Percentiles rank a stretch among this genome's conserved stretches.
phyloP scores from a whole-genome alignment of 1,140 invertebrate genomes.

The Leptopilina boulardi region DNA sequence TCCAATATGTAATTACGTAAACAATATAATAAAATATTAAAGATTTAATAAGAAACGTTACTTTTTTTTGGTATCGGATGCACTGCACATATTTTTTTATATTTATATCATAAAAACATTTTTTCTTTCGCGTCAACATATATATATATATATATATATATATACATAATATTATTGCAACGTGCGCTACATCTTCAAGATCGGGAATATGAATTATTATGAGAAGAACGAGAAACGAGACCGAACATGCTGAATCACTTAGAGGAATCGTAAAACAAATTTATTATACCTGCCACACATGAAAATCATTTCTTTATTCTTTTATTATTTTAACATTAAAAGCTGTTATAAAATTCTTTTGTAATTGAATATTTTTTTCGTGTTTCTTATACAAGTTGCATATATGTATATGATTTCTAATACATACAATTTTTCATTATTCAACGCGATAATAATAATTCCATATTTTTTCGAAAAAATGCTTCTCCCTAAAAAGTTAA shows the following conservation, averaged over 20 bases:
- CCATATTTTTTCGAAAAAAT: no score
- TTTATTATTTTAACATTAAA: neutral
- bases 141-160: no score
- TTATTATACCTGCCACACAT: slow-evolving; percentile 6
- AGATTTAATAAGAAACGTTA: no score
- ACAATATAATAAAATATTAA: no score
- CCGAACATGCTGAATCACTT: slow-evolving; percentile 17
- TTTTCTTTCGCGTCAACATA: slow-evolving; percentile 20
- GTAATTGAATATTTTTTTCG: neutral
- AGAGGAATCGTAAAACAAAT: slow-evolving; percentile 10
- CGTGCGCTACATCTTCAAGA: slow-evolving; percentile 21
- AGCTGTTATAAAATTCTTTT: neutral
- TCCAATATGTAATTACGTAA: neutral
- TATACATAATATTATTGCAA: no score
- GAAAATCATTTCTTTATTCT: neutral
- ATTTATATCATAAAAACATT: slow-evolving; percentile 1
- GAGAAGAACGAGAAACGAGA: neutral
- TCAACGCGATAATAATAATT: no score
- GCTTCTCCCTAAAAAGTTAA: no score
- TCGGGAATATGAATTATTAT: slow-evolving; percentile 26
- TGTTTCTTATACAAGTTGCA: neutral
- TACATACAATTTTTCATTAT: neutral
- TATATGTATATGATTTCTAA: neutral
- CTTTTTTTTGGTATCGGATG: neutral
- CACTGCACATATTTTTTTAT: neutral